phyloP scores from a whole-genome alignment of 2,113 vertebrate species.

The Psittacus erithacus region DNA sequence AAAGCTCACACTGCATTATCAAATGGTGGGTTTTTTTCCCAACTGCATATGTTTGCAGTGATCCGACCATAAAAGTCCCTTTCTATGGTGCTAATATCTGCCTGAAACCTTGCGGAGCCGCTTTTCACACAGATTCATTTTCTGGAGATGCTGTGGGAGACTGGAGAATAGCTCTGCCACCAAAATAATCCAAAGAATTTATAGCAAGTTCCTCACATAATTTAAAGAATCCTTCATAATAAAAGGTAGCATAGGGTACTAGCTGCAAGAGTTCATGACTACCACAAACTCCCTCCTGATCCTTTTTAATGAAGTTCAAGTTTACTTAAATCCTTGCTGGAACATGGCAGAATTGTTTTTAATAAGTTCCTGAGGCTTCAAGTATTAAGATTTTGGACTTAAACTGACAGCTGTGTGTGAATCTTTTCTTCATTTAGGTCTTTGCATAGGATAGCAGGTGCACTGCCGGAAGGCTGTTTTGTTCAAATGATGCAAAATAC shows the following conservation, averaged over 20 bases:
- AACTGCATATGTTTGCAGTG: background rate
- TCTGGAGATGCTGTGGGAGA: background rate
- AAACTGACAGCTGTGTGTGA: background rate
- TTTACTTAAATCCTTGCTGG: background rate
- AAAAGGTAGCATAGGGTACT: background rate
- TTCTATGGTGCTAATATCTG: background rate
- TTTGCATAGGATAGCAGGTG: background rate
- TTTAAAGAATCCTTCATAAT: background rate
- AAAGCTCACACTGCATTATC: background rate
- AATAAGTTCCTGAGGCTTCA: background rate
- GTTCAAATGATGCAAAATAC: background rate
- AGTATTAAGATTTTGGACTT: background rate
- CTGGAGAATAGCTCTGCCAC: background rate
- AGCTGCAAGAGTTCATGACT: background rate
- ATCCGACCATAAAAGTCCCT: background rate
- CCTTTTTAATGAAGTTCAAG: background rate
- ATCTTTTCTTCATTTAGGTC: background rate
- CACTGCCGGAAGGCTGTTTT: background rate
- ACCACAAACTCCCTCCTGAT: rapidly evolving
- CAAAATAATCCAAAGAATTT: background rate
- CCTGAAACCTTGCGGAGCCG: background rate
- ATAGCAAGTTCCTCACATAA: background rate
- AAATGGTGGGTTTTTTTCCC: background rate
- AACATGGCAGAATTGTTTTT: background rate
- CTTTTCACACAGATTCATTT: background rate